phyloP scores from a whole-genome alignment of 2,888 invertebrate genomes.

The Amphipoea lucens region DNA sequence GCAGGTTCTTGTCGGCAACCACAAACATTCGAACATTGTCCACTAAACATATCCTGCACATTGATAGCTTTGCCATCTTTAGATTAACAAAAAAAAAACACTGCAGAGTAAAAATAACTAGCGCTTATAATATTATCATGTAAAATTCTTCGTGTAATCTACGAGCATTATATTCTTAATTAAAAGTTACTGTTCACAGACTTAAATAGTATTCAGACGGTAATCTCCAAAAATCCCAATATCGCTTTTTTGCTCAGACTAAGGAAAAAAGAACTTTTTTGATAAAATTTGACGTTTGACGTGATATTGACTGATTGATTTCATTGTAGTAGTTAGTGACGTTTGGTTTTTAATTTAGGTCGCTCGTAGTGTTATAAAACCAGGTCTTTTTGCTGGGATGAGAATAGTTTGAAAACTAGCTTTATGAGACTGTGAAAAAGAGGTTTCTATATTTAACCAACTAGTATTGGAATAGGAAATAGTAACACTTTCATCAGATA shows the following conservation, averaged over 20 bases:
- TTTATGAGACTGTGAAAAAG: background rate
- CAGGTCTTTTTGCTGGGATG: background rate
- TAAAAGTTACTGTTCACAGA: background rate
- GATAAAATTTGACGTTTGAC: background rate
- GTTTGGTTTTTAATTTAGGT: background rate
- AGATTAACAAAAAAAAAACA: background rate
- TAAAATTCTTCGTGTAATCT: background rate
- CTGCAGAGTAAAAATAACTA: background rate
- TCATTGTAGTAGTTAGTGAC: background rate
- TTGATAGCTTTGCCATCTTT: slow-evolving; percentile 17
- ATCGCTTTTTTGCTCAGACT: background rate
- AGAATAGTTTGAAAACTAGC: background rate
- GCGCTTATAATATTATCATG: background rate
- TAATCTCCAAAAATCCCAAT: background rate
- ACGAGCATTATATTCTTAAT: background rate
- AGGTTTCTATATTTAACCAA: too few species aligned
- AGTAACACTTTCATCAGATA: too few species aligned
- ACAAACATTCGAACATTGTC: slow-evolving; percentile 13
- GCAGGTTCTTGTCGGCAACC: slow-evolving; percentile 5
- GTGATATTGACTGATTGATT: background rate
- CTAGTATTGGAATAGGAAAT: too few species aligned
- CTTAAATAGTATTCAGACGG: background rate
- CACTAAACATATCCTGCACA: slow-evolving; percentile 36
- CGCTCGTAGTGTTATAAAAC: background rate
- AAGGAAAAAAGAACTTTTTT: too few species aligned